Conservation (phyloP, 2,113 vertebrate genomes). For the Peromyscus leucopus region DNA sequence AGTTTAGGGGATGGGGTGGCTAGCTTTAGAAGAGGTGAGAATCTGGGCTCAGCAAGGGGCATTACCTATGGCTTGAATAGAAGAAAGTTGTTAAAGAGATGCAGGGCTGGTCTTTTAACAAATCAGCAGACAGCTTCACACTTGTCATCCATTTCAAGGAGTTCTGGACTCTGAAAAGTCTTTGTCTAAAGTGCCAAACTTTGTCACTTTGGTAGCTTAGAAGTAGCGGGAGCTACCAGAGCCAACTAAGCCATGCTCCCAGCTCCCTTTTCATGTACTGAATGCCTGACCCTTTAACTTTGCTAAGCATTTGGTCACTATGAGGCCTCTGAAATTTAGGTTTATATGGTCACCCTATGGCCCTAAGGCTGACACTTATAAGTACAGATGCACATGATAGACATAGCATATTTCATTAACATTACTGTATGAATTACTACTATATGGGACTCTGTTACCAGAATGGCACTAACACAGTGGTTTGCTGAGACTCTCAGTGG, state of each 20-base stretch:
- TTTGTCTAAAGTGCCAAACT: neutral
- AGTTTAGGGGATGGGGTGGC: neutral
- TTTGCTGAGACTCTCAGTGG: neutral
- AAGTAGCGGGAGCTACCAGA: neutral
- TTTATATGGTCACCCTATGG: neutral
- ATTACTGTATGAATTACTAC: neutral
- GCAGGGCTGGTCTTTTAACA: neutral
- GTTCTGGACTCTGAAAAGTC: neutral
- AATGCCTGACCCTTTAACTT: neutral
- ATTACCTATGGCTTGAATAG: neutral
- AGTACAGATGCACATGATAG: neutral
- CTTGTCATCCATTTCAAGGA: neutral
- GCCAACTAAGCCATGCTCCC: neutral
- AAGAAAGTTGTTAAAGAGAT: neutral
- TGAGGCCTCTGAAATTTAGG: neutral
- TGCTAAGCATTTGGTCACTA: neutral
- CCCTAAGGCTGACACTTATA: neutral
- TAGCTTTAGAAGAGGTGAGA: neutral
- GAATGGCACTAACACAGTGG: neutral
- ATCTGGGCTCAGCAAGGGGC: fast-evolving
- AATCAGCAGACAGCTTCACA: neutral
- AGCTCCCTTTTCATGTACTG: neutral
- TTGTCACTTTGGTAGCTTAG: neutral
- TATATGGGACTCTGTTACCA: neutral
- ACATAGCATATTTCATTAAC: neutral